phyloP scores from a whole-genome alignment of 2,888 invertebrate genomes.

The Drosophila anomalata region DNA sequence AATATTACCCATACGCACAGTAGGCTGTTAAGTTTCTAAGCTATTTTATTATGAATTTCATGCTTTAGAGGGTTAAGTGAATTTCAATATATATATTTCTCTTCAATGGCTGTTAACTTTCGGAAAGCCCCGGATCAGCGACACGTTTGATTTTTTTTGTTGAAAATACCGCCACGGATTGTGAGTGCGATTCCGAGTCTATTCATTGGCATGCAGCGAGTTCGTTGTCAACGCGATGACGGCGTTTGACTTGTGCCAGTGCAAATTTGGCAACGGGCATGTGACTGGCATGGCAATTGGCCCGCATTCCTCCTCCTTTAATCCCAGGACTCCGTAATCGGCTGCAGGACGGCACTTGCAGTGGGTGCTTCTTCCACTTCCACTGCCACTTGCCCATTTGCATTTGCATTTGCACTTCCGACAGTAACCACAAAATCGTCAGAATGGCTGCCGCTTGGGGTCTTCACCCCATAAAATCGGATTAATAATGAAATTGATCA shows the following conservation, averaged over 20 bases:
- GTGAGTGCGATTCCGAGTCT: conserved; percentile 31
- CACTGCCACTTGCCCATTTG: background rate
- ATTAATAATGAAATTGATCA: conserved; percentile 52
- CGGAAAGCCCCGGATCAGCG: conserved; percentile 36
- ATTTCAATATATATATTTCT: conserved; percentile 18
- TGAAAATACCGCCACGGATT: conserved; percentile 22
- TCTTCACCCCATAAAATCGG: conserved; percentile 30
- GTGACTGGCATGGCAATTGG: conserved; percentile 57
- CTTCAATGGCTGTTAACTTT: conserved; percentile 24
- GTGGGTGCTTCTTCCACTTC: background rate
- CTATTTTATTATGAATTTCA: background rate
- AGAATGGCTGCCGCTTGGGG: conserved; percentile 34
- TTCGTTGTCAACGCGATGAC: conserved; percentile 45
- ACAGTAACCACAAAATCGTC: conserved; percentile 37
- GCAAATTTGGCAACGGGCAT: conserved; percentile 61
- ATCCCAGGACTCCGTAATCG: conserved; percentile 1
- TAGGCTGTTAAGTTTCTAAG: background rate
- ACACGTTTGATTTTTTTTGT: conserved; percentile 57
- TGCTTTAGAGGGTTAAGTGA: conserved; percentile 16
- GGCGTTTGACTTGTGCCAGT: conserved; percentile 51
- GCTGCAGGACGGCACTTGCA: background rate
- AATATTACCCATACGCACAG: background rate
- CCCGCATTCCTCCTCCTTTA: conserved; percentile 4
- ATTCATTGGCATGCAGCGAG: conserved; percentile 68
- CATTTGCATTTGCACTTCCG: conserved; percentile 45